Evolutionary conservation across 2,888 invertebrate species (phyloP), one percentile per base, ranked within the genome.

Genomic region (Tetragnatha montana): DNA sequence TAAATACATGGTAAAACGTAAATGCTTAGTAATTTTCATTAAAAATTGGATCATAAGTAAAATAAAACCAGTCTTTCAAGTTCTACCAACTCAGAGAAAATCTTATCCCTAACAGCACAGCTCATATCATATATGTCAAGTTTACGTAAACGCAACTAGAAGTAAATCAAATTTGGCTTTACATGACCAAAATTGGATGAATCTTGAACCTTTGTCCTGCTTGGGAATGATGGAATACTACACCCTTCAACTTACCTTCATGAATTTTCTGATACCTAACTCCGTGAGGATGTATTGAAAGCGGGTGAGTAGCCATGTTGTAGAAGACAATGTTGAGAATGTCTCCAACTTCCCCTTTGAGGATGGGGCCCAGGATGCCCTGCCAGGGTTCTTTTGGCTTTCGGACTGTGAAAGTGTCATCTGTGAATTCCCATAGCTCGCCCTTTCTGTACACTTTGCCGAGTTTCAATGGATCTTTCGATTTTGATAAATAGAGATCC

Each of bases 311-410:
- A 7, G 91, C 92, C 83, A 88, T 91, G 74, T 92, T 92, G 68
- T 84, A 88, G 51, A 92, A 91, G 0, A 87, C 71, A 6, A 92
- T 90, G 22, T 88, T 86, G n/a, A 91, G 76, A 12, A 89, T 91
- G 79, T 93, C 93, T 7, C 93, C 93, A n/a, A 92, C 92, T 89
- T 93, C 92, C 14, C 92, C 93, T 68, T 91, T 87, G 12, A 93
- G 92, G 14, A 92, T 90, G 0, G 93, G 93, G 1, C 93, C 93
- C n/a, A 92, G 70, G 4, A 91, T 81, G 10, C 92, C 92, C 87
- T 91, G 75, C 89, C 89, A 91, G 22, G 87, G 80, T 8, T 89
- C 89, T 50, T 85, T 88, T 6, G 87, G 82, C 71, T 89, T 91
- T 51, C 73, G 85, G 17, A 78, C 74, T 8, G 84, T 91, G 81